Evolutionary conservation across 2,113 vertebrate genomes (phyloP), one percentile per base, ranked within the genome.

Genomic region (Sitta europaea): DNA sequence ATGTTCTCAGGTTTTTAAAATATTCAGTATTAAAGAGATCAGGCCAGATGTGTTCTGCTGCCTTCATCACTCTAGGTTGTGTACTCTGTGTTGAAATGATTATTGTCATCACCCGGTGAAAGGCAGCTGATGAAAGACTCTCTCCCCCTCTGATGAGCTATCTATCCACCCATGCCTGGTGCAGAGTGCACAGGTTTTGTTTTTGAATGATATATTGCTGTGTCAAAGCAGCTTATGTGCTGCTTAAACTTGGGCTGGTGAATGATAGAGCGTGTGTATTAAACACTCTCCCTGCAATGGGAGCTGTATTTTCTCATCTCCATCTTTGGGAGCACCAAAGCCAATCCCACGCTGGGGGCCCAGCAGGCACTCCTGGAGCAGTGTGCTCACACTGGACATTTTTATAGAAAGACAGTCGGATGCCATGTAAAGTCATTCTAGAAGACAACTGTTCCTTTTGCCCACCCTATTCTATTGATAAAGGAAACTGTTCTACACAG

Each of bases 141-240:
- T 87, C n/a, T 85, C 86, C 71, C 70, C 53, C 87, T 73, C 33
- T 77, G 92, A 94, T 96, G 74, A 94, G 78, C 95, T 87, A 95
- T 89, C 77, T 82, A 72, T 97, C 90, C 53, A 66, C 92, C 84
- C 70, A 31, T 70, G 95, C 73, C 97, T 58, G 5, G 57, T 66
- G 80, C 75, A 73, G 86, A 97, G 87, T 12, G 77, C 67, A 91
- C 42, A 40, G 90, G 88, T 96, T 96, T 97, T 96, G 93, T 92
- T 97, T 97, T 92, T 86, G 81, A 95, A 88, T 96, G 77, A 79
- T 95, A 25, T 91, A 95, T 95, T 87, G 95, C 86, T 35, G 81
- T 92, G 94, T 94, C 92, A 92, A 72, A 96, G 90, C 77, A 90
- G 92, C 94, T 95, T 96, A 96, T 94, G 94, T 94, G 94, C 96